phyloP scores from a whole-genome alignment of 2,797 vertebrate species.

The Gambelia wislizenii region DNA sequence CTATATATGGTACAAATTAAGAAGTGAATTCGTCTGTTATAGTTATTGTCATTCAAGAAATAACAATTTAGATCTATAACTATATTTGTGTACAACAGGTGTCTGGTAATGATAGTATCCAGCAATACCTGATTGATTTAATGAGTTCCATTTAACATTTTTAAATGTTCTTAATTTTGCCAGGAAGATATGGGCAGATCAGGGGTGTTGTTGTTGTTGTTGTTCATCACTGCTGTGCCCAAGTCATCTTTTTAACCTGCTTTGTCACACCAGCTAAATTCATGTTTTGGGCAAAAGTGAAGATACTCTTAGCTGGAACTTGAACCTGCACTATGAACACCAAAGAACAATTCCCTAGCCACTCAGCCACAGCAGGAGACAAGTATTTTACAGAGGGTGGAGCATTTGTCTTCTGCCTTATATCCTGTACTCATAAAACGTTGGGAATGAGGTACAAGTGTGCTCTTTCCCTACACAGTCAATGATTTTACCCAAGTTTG shows the following conservation, averaged over 20 bases:
- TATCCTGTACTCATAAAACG: too few relatives aligned
- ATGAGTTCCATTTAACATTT: slow-evolving; percentile 27
- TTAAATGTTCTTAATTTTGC: slow-evolving; percentile 12
- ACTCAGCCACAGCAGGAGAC: too few relatives aligned
- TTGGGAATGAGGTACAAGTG: background rate
- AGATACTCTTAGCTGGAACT: too few relatives aligned
- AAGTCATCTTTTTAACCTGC: too few relatives aligned
- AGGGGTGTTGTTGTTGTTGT: too few relatives aligned
- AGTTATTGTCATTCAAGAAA: slow-evolving; percentile 31
- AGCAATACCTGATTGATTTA: slow-evolving; percentile 23
- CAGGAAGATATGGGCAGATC: background rate
- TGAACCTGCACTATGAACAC: too few relatives aligned
- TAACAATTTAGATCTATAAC: background rate
- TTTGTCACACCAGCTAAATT: too few relatives aligned
- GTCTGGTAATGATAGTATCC: background rate
- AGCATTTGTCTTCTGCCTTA: too few relatives aligned
- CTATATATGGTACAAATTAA: slow-evolving; percentile 22
- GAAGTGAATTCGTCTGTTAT: slow-evolving; percentile 13
- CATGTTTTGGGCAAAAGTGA: too few relatives aligned
- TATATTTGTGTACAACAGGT: background rate
- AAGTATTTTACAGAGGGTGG: too few relatives aligned
- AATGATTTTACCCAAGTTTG: background rate
- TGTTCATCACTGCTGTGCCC: too few relatives aligned
- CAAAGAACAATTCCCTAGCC: too few relatives aligned
- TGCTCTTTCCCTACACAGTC: background rate